Conservation (phyloP, 2,888 invertebrate genomes). For the Toxonevra muliebris region DNA sequence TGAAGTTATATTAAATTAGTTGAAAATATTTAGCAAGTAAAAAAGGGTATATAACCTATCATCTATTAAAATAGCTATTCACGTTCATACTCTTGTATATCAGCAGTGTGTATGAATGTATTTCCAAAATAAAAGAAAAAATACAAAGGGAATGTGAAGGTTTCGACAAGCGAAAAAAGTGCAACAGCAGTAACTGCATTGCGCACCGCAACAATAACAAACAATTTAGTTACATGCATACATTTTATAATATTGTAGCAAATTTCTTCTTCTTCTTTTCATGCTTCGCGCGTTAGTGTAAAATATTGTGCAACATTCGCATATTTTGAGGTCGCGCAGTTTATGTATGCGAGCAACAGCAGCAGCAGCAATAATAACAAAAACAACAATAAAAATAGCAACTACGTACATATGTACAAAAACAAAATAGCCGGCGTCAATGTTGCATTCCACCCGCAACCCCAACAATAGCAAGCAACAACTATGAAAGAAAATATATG, state of each 20-base stretch:
- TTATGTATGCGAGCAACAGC: not conserved
- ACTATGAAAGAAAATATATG: not conserved
- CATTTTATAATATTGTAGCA: not conserved
- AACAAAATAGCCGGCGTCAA: slow-evolving; percentile 1
- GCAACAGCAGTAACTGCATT: slow-evolving; percentile 1
- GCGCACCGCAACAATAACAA: not conserved
- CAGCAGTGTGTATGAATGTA: no score
- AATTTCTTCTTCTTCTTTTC: not conserved
- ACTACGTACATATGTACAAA: no score
- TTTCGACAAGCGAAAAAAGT: no score
- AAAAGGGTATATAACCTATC: no score
- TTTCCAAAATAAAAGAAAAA: no score
- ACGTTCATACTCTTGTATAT: no score
- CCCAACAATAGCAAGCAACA: not conserved
- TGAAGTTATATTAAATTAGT: no score
- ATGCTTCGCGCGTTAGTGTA: not conserved
- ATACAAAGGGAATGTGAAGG: no score
- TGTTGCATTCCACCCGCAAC: slow-evolving; percentile 11
- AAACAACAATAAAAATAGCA: slow-evolving; percentile 9
- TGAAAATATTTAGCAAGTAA: no score
- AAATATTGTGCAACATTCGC: slow-evolving; percentile 26
- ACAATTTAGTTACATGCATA: not conserved
- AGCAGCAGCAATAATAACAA: not conserved
- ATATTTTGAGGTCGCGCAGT: slow-evolving; percentile 25
- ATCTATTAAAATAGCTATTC: no score